Evolutionary conservation across 2,797 vertebrate genomes (phyloP).

Genomic region (Octomys mimax): DNA sequence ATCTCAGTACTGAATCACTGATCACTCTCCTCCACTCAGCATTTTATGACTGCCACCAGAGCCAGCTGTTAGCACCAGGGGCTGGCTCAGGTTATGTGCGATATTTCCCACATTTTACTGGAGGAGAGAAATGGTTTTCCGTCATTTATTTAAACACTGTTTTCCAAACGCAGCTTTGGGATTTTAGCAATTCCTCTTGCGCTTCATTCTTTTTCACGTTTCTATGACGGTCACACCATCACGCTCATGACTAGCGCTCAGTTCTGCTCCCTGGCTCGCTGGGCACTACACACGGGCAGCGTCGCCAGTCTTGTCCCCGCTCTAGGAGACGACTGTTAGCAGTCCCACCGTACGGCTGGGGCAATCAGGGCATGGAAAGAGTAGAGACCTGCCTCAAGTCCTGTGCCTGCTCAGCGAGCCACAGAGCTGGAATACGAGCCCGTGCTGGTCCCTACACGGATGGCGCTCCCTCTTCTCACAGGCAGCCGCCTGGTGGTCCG

Average conservation of each 20-base stretch:
- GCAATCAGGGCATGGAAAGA: not conserved
- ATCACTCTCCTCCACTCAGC: not conserved
- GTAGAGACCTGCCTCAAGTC: not conserved
- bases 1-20: constrained; percentile 39
- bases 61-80: constrained; percentile 18
- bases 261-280: not conserved
- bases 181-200: constrained; percentile 27
- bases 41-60: not conserved
- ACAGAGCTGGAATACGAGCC: not conserved
- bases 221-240: constrained; percentile 30
- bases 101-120: constrained; percentile 1
- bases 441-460: too few relatives aligned
- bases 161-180: not conserved
- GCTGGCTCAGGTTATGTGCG: not conserved
- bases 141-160: constrained; percentile 28
- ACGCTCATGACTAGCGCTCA: not conserved
- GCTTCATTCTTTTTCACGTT: constrained; percentile 44
- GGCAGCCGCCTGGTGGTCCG: not conserved
- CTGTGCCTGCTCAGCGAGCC: not conserved
- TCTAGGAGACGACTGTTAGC: not conserved
- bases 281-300: not conserved
- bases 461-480: not conserved
- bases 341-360: not conserved
- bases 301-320: not conserved
- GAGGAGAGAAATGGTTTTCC: constrained; percentile 38